Evolutionary conservation across 2,113 vertebrate species (phyloP).

Genomic region (Aptenodytes forsteri): DNA sequence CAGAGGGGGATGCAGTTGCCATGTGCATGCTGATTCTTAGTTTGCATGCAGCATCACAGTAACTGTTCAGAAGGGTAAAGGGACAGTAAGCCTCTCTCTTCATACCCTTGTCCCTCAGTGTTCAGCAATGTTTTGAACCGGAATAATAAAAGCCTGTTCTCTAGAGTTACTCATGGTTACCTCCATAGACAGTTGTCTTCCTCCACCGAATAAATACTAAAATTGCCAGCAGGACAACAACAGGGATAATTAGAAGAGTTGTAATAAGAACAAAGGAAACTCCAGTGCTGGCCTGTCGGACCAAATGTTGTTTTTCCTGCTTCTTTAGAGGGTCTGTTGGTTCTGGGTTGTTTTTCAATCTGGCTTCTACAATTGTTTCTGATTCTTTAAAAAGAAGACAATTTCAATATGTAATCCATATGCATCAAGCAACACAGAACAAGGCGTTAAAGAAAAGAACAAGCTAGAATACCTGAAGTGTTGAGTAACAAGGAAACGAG

Average conservation of each 20-base stretch:
- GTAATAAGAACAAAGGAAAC: slow-evolving; percentile 86
- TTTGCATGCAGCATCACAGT: not conserved
- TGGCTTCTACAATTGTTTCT: slow-evolving; percentile 81
- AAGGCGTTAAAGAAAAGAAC: not conserved
- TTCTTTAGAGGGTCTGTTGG: slow-evolving; percentile 71
- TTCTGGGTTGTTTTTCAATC: slow-evolving; percentile 77
- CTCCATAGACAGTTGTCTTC: slow-evolving; percentile 83
- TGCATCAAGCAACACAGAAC: not conserved
- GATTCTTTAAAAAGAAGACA: slow-evolving; percentile 81
- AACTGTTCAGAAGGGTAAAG: not conserved
- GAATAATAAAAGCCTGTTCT: not conserved
- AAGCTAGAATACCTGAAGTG: not conserved
- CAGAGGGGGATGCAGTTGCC: not conserved
- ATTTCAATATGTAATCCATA: not conserved
- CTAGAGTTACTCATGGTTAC: slow-evolving; percentile 56
- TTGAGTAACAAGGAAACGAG: not conserved
- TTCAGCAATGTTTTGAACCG: not conserved
- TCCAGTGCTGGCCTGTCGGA: slow-evolving; percentile 64
- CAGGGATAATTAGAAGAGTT: slow-evolving; percentile 86
- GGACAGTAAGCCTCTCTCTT: not conserved
- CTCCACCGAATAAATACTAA: slow-evolving; percentile 88
- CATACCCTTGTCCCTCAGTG: not conserved
- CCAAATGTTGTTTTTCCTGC: slow-evolving; percentile 71
- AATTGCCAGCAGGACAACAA: slow-evolving; percentile 83
- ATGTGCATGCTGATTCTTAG: not conserved